Percentiles rank a stretch among this genome's conserved stretches.
Evolutionary conservation across 2,113 vertebrate genomes (phyloP).

Genomic region (Cynoglossus semilaevis): DNA sequence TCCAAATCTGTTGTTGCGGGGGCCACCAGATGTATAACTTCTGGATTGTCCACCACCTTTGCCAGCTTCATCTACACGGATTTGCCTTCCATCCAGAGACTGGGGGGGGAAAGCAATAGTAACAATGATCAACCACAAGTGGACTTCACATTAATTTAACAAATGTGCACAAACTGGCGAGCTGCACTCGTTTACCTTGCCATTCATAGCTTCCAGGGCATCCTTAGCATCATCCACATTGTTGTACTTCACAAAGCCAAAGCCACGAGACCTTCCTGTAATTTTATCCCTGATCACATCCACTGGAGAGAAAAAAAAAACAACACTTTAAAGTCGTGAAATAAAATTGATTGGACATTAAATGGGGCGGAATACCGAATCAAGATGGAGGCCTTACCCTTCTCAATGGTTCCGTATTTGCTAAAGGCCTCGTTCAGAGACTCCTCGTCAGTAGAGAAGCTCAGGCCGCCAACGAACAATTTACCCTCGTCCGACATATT

Average conservation of each 20-base stretch:
- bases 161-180: too few species aligned
- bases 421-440: constrained; percentile 89
- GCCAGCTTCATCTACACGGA: constrained; percentile 94
- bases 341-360: not conserved
- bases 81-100: constrained; percentile 90
- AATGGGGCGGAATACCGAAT: too few species aligned
- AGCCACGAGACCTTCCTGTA: constrained; percentile 90
- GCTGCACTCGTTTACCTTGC: too few species aligned
- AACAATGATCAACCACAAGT: too few species aligned
- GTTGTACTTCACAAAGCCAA: constrained; percentile 96
- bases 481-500: constrained; percentile 95
- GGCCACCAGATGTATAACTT: constrained; percentile 77
- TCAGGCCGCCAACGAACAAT: constrained; percentile 92
- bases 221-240: constrained; percentile 95
- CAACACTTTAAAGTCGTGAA: accelerated
- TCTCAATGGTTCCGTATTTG: constrained; percentile 91
- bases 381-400: constrained; percentile 75
- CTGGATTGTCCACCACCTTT: constrained; percentile 80
- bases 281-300: constrained; percentile 96
- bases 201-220: constrained; percentile 94
- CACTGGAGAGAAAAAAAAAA: constrained; percentile 67
- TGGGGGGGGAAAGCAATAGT: constrained; percentile 38
- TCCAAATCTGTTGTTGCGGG: constrained; percentile 65
- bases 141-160: too few species aligned
- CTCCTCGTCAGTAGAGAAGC: constrained; percentile 93